Evolutionary conservation across 1,140 invertebrate species (phyloP), one percentile per base, ranked within the genome.

Genomic region (Nylanderia fulva): DNA sequence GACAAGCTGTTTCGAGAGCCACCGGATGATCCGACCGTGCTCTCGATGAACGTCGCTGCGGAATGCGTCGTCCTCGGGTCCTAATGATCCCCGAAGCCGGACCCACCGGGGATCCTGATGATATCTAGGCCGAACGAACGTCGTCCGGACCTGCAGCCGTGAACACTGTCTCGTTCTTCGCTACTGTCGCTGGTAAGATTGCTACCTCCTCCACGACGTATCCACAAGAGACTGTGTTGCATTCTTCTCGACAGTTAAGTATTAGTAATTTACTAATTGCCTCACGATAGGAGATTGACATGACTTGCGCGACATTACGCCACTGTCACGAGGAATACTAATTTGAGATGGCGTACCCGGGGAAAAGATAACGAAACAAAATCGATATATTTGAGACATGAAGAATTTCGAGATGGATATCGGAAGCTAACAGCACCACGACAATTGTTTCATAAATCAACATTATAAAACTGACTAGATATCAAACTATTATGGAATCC

Each of bases 31-130:
- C 85, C 82, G 79, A 86, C 39, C 64, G 21, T 63, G 45, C 29
- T n/a, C 45, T 77, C 85, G 82, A 74, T 39, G 54, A 42, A 36
- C 21, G 39, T 48, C 29, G 82, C 76, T 85, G 56, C 84, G 89
- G 89, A 90, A 90, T 90, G 88, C 88, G 58, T 86, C 86, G 86
- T 90, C 82, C 54, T 66, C 75, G 69, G 29, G 27, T 79, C 72
- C 88, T 90, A 90, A 90, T 90, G 88, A 90, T 90, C 88, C 76
- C 89, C 86, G 88, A 88, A 88, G 72, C 86, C 72, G 77, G 83
- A 75, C 88, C 88, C 86, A 90, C 88, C 72, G 61, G 77, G 74
- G 61, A 85, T 66, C 83, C 76, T 84, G 89, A 90, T 90, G 83
- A 86, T 90, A 90, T 90, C 89, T 90, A 90, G 77, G 83, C 56